Evolutionary conservation across 2,113 vertebrate species (phyloP).

Genomic region (Cettia cetti): DNA sequence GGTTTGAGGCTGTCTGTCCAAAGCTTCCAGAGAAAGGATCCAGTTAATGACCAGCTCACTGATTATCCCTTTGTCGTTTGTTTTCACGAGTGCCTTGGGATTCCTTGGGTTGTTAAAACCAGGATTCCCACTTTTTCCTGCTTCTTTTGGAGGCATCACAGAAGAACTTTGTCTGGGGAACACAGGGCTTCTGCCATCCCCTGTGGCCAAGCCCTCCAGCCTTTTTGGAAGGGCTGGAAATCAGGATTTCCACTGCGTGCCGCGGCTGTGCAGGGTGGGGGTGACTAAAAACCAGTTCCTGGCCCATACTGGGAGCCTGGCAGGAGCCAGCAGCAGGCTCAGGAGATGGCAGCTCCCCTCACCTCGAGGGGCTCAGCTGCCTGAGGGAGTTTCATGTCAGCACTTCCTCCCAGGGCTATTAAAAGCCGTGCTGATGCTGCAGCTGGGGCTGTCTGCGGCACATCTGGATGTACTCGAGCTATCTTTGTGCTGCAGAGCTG

Average conservation of each 20-base stretch:
- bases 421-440: slow-evolving; percentile 11
- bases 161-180: not conserved
- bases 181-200: not conserved
- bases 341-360: not conserved
- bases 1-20: not conserved
- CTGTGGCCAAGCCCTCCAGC: not conserved
- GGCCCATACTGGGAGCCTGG: not conserved
- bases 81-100: not conserved
- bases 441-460: not conserved
- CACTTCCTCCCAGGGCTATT: slow-evolving; percentile 16
- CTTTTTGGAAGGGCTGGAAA: not conserved
- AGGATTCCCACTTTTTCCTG: not conserved
- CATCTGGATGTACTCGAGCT: slow-evolving; percentile 38
- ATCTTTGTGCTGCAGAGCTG: slow-evolving; percentile 5
- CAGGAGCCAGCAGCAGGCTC: not conserved
- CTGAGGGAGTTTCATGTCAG: not conserved
- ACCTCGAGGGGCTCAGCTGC: not conserved
- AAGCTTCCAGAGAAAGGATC: not conserved
- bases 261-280: not conserved
- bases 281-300: not conserved
- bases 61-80: not conserved
- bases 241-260: not conserved
- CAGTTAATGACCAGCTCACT: not conserved
- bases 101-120: not conserved
- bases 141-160: not conserved